Base-by-base conservation (phyloP, 2,113 vertebrate genomes). In the Tetrax tetrax region DNA sequence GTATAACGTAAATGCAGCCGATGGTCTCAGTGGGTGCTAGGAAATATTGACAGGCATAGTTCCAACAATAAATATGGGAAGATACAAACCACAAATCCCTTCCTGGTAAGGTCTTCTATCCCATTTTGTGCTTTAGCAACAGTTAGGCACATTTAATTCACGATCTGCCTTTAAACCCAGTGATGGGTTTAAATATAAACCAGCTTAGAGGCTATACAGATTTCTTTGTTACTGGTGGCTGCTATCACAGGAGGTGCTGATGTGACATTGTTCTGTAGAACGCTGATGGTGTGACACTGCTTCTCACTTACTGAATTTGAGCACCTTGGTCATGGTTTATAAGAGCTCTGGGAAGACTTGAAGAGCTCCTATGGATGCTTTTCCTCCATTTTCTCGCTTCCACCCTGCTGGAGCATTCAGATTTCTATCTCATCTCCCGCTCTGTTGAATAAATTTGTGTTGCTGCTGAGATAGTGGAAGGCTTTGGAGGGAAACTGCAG, bases 221-320 rank as follows among this genome's bases (percentile, higher is more conserved):
- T 90, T 37, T 37, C 51, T 87, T 72, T 48, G 35, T 31, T 71
- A 19, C 53, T 56, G 9, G 16, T 65, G 80, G 33, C 33, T 59
- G 72, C 27, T 59, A 0, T 43, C 65, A 21, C 35, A 82, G 51
- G 43, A 89, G 38, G 37, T 66, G 76, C 41, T 65, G 76, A 6
- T 50, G 41, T 37, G 66, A 50, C n/a, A 3, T 31, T 53, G 41
- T 51, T 83, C 70, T 38, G 0, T 45, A 8, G 14, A 38, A n/a
- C 1, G 43, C 21, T n/a, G 51, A 48, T 17, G 13, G 18, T 10
- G 27, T 53, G 29, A 71, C 0, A 1, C 14, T 35, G 29, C 27
- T 25, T 51, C 47, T 66, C 8, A 1, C 8, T 23, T 66, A 35
- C 23, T 9, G 85, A 71, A 35, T 54, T 56, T 64, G 57, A 81